phyloP scores from a whole-genome alignment of 1,140 invertebrate species.

The Dolichoris vasculosae region DNA sequence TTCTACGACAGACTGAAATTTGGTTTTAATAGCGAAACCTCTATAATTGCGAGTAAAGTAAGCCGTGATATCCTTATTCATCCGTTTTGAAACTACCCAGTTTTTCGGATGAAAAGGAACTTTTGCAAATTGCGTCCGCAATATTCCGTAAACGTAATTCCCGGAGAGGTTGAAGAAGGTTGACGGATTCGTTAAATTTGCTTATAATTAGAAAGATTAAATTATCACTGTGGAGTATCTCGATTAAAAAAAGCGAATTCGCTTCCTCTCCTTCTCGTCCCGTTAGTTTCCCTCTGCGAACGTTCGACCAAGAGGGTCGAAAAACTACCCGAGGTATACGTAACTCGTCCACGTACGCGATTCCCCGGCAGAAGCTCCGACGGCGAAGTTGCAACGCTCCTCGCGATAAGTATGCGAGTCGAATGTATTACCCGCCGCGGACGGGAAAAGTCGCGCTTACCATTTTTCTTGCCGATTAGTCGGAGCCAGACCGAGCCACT shows the following conservation, averaged over 20 bases:
- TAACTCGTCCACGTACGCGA: neutral
- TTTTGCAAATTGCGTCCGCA: too few species aligned
- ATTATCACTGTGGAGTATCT: neutral
- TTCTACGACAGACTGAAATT: too few species aligned
- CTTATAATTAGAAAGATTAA: neutral
- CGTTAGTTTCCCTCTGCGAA: neutral
- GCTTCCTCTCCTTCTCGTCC: too few species aligned
- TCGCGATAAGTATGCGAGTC: slow-evolving; percentile 3
- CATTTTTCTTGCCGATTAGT: slow-evolving; percentile 21
- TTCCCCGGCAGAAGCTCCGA: neutral
- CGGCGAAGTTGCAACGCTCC: neutral
- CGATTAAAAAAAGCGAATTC: neutral
- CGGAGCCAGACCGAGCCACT: neutral
- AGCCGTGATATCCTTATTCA: neutral
- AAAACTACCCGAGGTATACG: neutral
- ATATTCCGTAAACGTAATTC: too few species aligned
- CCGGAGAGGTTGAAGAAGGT: neutral
- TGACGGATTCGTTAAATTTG: neutral
- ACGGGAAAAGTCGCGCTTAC: neutral
- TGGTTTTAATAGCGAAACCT: too few species aligned
- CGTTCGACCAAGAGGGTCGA: neutral
- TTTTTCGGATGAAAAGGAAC: too few species aligned
- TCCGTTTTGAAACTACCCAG: too few species aligned
- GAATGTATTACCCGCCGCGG: neutral
- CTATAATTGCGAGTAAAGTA: too few species aligned